phyloP scores from a whole-genome alignment of 2,113 vertebrate genomes.

The Acanthisitta chloris region DNA sequence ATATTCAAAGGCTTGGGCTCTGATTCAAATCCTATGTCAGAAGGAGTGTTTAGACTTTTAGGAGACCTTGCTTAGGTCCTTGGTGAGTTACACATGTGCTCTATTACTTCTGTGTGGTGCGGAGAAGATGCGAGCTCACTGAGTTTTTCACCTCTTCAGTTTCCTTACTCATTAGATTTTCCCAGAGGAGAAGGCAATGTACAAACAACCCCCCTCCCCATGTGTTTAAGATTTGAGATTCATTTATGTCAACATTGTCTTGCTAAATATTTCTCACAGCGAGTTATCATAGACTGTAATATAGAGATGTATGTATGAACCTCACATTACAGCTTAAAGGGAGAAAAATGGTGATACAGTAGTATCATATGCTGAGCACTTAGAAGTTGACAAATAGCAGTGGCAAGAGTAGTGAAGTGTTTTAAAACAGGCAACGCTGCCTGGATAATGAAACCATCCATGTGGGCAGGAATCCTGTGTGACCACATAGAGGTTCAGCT shows the following conservation, averaged over 20 bases:
- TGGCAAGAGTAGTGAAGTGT: background rate
- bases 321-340: background rate
- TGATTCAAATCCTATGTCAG: background rate
- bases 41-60: background rate
- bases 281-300: background rate
- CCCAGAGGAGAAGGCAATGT: background rate
- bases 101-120: background rate
- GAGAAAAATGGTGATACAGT: background rate
- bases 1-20: background rate
- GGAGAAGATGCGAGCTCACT: background rate
- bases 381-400: background rate
- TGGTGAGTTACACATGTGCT: background rate
- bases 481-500: background rate
- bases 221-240: background rate
- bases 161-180: background rate
- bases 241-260: background rate
- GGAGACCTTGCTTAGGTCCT: background rate
- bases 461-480: background rate
- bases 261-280: background rate
- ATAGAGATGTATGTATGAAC: background rate
- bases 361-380: background rate
- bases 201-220: background rate
- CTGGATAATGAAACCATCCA: background rate
- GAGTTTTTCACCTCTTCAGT: background rate
- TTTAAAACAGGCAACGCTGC: background rate